phyloP scores from a whole-genome alignment of 2,113 vertebrate genomes.

The Protomyctophum bolini region DNA sequence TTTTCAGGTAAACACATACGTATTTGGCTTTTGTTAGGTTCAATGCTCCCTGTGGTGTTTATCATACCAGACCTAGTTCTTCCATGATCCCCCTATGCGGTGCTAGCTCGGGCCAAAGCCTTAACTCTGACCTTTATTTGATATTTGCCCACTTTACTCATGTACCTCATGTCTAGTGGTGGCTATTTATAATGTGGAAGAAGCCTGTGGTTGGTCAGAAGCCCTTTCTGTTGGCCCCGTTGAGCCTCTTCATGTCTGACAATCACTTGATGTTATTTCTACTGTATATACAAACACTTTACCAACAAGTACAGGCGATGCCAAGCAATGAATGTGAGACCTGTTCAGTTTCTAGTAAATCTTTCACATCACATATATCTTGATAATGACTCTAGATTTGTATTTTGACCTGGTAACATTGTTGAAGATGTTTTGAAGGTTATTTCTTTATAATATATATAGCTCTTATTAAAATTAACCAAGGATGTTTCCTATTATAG shows the following conservation, averaged over 20 bases:
- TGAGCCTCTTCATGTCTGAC: background rate
- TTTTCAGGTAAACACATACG: no score
- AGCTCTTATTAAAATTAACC: no score
- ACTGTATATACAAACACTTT: background rate
- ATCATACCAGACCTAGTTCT: background rate
- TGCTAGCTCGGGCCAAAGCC: background rate
- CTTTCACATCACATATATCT: background rate
- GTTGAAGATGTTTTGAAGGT: no score
- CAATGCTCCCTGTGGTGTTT: background rate
- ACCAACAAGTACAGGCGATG: background rate
- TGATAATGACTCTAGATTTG: background rate
- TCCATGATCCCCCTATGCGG: background rate
- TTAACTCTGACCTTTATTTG: slow-evolving; percentile 48
- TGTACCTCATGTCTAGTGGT: background rate
- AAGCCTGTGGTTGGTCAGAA: background rate
- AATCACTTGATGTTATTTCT: slow-evolving; percentile 21
- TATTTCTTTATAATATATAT: no score
- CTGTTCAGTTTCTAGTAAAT: background rate
- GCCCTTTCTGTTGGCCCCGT: background rate
- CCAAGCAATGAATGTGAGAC: background rate
- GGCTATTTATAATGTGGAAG: slow-evolving; percentile 53
- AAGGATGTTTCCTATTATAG: no score
- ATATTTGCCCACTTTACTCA: background rate
- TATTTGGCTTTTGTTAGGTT: no score
- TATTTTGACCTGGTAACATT: no score